Evolutionary conservation across 92 coral and sea anemone species (phyloP).

Genomic region (Bergia puertoricense): DNA sequence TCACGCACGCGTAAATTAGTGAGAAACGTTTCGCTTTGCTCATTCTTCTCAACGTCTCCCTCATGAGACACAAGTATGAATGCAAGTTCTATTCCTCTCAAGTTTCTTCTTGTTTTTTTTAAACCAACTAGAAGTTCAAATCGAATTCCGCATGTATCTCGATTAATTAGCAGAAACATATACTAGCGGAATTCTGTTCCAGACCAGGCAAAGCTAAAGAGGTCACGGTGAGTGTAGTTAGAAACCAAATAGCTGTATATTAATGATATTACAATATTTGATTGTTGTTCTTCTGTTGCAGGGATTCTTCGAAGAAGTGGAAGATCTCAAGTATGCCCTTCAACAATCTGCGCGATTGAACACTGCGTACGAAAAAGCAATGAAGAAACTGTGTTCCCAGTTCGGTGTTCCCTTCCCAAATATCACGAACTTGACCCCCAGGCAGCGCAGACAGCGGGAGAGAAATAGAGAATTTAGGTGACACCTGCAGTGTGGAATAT

Average conservation of each 20-base stretch:
- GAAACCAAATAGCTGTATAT: not conserved
- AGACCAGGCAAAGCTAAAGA: not conserved
- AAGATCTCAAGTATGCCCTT: slow-evolving; percentile 83
- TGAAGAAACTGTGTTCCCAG: slow-evolving; percentile 77
- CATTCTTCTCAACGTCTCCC: no score
- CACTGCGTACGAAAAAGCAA: slow-evolving; percentile 86
- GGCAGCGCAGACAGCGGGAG: slow-evolving; percentile 48
- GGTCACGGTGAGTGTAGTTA: not conserved
- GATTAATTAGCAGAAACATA: no score
- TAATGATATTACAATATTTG: no score
- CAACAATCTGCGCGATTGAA: slow-evolving; percentile 87
- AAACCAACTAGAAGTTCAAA: no score
- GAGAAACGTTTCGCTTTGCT: no score
- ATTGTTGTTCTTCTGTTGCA: slow-evolving; percentile 7
- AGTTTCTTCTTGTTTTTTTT: no score
- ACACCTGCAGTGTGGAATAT: not conserved
- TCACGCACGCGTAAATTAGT: no score
- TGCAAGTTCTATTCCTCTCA: no score
- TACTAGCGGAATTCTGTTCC: no score
- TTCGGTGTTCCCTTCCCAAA: slow-evolving; percentile 74
- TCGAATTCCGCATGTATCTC: no score
- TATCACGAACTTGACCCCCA: slow-evolving; percentile 59
- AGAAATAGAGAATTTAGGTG: slow-evolving; percentile 55
- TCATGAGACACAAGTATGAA: no score
- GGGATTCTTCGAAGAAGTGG: slow-evolving; percentile 93